These are phyloP conservation scores for Amphipyra tragopoginis DNA, from an alignment of 2,888 invertebrate species.

Conservation along the genomic window DNA sequence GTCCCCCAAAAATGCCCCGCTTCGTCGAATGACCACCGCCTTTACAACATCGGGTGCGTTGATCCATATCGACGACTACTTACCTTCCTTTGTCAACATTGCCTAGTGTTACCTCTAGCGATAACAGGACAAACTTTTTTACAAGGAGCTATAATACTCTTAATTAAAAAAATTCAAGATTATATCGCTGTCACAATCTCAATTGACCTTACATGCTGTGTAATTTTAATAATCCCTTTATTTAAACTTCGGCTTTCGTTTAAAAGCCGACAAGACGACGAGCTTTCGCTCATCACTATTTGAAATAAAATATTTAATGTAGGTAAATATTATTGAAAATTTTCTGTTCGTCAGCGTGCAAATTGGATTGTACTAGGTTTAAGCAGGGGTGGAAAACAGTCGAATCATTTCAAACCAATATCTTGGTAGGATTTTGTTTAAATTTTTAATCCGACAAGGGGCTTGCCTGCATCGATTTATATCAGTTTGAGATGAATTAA, in stretches of 20 bases:
- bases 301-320: constrained; percentile 55
- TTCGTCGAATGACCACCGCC: too few relatives aligned
- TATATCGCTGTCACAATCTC: neutral
- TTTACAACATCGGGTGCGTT: too few relatives aligned
- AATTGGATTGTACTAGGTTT: constrained; percentile 67
- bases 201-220: neutral
- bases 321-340: constrained; percentile 60
- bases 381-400: constrained; percentile 70
- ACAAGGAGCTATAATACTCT: too few relatives aligned
- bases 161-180: too few relatives aligned
- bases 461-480: constrained; percentile 63
- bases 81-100: too few relatives aligned
- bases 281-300: neutral
- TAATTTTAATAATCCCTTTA: too few relatives aligned
- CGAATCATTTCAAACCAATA: constrained; percentile 78
- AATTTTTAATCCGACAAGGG: constrained; percentile 74
- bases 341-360: constrained; percentile 68
- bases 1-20: too few relatives aligned
- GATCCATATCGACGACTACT: too few relatives aligned
- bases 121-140: too few relatives aligned
- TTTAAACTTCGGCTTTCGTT: neutral
- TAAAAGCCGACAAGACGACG: neutral
- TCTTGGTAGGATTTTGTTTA: constrained; percentile 73
- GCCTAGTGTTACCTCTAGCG: too few relatives aligned
- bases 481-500: constrained; percentile 64